These are phyloP conservation scores for Agapornis canus DNA, from an alignment of 2,797 vertebrate species.

Conservation along the genomic window DNA sequence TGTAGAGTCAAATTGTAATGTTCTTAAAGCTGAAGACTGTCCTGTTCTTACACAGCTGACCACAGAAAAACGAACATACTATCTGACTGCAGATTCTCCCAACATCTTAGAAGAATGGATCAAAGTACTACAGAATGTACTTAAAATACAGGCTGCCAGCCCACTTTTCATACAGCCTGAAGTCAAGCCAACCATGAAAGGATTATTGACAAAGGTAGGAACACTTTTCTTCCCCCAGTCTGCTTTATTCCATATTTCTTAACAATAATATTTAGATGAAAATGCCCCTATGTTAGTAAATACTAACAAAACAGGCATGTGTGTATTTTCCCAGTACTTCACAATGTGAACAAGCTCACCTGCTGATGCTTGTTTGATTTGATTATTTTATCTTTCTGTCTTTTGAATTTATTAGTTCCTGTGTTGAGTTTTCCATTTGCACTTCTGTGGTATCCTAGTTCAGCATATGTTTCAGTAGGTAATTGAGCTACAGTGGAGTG, in stretches of 20 bases:
- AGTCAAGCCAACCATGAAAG: slow-evolving; percentile 87
- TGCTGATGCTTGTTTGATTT: background rate
- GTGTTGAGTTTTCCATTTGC: background rate
- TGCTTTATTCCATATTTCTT: background rate
- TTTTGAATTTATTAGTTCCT: background rate
- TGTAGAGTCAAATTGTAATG: background rate
- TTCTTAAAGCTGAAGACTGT: background rate
- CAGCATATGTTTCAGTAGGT: background rate
- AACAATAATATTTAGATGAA: background rate
- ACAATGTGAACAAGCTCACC: background rate
- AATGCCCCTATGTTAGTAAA: background rate
- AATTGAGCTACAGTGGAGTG: background rate
- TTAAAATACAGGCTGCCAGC: slow-evolving; percentile 90
- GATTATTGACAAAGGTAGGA: slow-evolving; percentile 90
- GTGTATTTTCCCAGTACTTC: background rate
- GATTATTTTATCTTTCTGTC: background rate
- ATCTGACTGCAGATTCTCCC: slow-evolving; percentile 95
- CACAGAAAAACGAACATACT: slow-evolving; percentile 90
- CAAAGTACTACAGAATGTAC: slow-evolving; percentile 90
- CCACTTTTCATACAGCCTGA: slow-evolving; percentile 89
- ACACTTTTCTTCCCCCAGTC: background rate
- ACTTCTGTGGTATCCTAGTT: background rate
- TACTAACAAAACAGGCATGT: background rate
- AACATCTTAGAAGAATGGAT: slow-evolving; percentile 98
- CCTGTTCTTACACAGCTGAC: slow-evolving; percentile 79